Evolutionary conservation across 2,888 invertebrate species (phyloP).

Genomic region (Spisula subtruncata): DNA sequence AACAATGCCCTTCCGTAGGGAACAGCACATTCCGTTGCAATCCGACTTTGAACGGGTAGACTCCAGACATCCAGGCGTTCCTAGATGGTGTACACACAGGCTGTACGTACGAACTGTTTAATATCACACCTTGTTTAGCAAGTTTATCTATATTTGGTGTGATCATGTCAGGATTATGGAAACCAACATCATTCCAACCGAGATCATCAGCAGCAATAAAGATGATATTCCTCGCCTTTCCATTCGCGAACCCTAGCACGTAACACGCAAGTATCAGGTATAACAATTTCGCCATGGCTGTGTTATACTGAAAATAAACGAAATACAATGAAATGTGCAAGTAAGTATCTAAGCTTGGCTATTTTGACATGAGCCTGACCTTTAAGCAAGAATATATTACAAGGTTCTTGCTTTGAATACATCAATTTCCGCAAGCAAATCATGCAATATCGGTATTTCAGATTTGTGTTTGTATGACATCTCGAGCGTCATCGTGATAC

Average conservation of each 20-base stretch:
- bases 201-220: constrained; percentile 79
- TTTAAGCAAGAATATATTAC: no score
- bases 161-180: constrained; percentile 87
- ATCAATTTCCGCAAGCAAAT: no score
- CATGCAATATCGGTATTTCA: no score
- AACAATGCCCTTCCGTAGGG: constrained; percentile 76
- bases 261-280: neutral
- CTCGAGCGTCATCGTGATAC: no score
- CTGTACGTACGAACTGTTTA: constrained; percentile 87
- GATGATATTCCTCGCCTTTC: constrained; percentile 65
- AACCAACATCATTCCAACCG: constrained; percentile 87
- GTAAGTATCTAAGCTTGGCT: no score
- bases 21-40: constrained; percentile 81
- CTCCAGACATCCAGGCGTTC: constrained; percentile 79
- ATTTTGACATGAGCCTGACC: no score
- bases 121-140: constrained; percentile 86
- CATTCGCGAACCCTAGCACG: neutral
- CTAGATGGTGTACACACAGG: constrained; percentile 88
- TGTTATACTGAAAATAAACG: no score
- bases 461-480: no score
- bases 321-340: no score
- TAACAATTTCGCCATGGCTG: neutral
- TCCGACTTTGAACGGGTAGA: constrained; percentile 79
- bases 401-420: no score
- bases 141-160: constrained; percentile 87